A percentile compares a stretch with the other conserved stretches of the same genome.
Conservation (phyloP, 2,888 invertebrate genomes). For the Apamea epomidion region DNA sequence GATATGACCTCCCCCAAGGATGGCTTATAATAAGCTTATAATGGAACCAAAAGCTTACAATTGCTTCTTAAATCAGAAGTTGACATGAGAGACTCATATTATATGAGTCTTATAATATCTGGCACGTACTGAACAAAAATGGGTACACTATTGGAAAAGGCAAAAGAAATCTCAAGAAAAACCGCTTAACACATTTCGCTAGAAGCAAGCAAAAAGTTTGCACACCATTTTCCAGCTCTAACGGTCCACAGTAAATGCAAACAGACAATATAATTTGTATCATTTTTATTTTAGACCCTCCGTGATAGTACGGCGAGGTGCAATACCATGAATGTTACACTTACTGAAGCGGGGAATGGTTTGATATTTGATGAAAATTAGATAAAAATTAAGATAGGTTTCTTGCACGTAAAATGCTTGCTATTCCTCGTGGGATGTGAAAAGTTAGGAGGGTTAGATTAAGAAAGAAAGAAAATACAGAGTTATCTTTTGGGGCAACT, state of each 20-base stretch:
- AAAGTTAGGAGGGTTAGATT: background rate
- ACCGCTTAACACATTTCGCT: background rate
- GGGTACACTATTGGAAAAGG: background rate
- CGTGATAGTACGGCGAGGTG: background rate
- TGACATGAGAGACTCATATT: no score
- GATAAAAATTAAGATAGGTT: background rate
- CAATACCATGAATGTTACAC: conserved; percentile 3
- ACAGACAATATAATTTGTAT: conserved; percentile 20
- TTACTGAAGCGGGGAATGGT: background rate
- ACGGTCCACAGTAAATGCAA: conserved; percentile 8
- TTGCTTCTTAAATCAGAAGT: no score
- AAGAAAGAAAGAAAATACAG: no score
- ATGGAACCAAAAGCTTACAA: no score
- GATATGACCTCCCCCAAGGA: no score
- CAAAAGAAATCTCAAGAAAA: conserved; percentile 2
- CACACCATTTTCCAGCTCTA: conserved; percentile 12
- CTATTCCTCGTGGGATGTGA: background rate
- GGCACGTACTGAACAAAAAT: background rate
- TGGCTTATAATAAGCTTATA: no score
- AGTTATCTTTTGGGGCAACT: no score
- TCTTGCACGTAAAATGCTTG: background rate
- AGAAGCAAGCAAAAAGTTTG: background rate
- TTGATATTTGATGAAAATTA: background rate
- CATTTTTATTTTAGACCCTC: conserved; percentile 26
- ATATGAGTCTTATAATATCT: background rate